phyloP scores from a whole-genome alignment of 2,113 vertebrate genomes.

The Notiomystis cincta region DNA sequence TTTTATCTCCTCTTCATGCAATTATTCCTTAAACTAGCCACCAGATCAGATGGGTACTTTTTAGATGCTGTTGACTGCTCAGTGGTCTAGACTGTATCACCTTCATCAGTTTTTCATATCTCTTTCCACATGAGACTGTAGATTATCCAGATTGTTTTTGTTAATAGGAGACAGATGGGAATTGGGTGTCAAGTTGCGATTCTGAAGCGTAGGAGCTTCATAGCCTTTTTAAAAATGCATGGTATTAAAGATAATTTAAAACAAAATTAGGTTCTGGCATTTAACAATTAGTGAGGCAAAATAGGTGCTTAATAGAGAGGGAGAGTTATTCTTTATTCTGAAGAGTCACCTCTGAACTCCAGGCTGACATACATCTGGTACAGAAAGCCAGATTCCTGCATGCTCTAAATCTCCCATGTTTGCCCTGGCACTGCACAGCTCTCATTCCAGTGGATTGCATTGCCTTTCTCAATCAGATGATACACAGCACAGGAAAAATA shows the following conservation, averaged over 20 bases:
- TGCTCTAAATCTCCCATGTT: neutral
- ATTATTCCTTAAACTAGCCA: neutral
- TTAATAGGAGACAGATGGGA: conserved; percentile 63
- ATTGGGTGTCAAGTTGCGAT: conserved; percentile 22
- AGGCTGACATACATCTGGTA: neutral
- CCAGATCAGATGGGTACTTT: neutral
- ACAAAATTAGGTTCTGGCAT: conserved; percentile 27
- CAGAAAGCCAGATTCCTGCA: neutral
- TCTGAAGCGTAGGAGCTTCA: conserved; percentile 39
- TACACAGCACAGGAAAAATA: neutral
- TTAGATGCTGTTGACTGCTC: neutral
- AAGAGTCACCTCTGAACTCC: neutral
- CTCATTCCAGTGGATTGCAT: neutral
- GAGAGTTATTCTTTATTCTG: neutral
- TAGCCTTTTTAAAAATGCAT: conserved; percentile 35
- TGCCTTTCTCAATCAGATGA: neutral
- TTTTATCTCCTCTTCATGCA: neutral
- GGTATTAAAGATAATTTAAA: conserved; percentile 46
- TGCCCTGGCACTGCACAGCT: neutral
- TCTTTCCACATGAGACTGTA: neutral
- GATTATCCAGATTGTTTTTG: conserved; percentile 44
- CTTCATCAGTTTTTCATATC: conserved; percentile 14
- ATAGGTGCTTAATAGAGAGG: neutral
- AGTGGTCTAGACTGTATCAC: neutral
- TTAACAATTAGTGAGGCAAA: conserved; percentile 9